Evolutionary conservation across 2,797 vertebrate species (phyloP).

Genomic region (Monodelphis domestica): DNA sequence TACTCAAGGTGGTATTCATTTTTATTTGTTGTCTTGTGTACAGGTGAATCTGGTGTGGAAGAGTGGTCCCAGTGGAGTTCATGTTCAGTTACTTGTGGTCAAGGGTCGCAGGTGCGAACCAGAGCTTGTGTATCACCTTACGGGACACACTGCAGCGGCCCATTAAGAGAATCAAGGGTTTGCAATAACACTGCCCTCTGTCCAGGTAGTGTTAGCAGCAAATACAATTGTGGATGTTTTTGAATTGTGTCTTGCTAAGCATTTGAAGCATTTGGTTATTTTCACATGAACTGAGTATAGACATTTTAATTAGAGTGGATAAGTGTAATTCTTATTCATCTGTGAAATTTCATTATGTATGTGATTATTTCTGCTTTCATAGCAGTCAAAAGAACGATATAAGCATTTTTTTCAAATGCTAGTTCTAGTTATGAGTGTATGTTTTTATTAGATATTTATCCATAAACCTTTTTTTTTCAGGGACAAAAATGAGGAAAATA

Average conservation of each 20-base stretch:
- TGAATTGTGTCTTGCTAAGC: conserved; percentile 87
- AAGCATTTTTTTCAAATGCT: conserved; percentile 48
- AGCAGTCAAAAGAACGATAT: conserved; percentile 57
- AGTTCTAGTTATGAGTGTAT: conserved; percentile 47
- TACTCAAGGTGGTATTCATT: conserved; percentile 85
- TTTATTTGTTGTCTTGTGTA: conserved; percentile 93
- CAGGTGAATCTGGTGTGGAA: conserved; percentile 99
- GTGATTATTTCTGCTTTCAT: conserved; percentile 72
- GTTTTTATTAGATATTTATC: conserved; percentile 10
- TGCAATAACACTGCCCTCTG: conserved; percentile 99
- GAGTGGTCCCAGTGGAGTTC: conserved; percentile 99
- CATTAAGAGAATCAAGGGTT: conserved; percentile 99
- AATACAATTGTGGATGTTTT: conserved; percentile 90
- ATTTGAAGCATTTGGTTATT: conserved; percentile 76
- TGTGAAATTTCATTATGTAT: conserved; percentile 59
- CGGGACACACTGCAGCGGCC: conserved; percentile 99
- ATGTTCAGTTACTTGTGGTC: conserved; percentile 99
- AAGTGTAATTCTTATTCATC: conserved; percentile 70
- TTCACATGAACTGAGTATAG: conserved; percentile 58
- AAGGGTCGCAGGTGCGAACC: conserved; percentile 99
- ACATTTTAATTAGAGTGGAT: conserved; percentile 66
- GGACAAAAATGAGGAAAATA: conserved; percentile 29
- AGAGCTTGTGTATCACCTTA: conserved; percentile 99
- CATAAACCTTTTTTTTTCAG: conserved; percentile 26
- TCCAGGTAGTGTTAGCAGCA: conserved; percentile 99